Evolutionary conservation across 2,113 vertebrate species (phyloP).

Genomic region (Anarhynchus alexandrinus): DNA sequence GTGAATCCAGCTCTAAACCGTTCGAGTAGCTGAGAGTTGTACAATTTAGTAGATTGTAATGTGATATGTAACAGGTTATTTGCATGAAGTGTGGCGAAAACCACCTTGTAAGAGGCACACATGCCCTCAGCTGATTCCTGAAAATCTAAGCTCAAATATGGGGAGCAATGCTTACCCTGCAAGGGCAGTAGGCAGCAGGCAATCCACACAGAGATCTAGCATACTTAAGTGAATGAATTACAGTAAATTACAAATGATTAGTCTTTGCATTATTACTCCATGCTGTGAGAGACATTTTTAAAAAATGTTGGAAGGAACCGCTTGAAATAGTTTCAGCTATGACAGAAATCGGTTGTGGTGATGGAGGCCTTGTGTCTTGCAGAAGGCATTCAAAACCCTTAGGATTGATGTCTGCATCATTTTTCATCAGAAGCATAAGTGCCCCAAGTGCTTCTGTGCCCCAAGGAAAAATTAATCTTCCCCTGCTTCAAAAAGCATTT

Average conservation of each 20-base stretch:
- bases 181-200: background rate
- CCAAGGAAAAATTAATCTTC: background rate
- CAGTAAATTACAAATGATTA: background rate
- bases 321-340: background rate
- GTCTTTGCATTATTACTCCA: background rate
- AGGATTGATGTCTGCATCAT: background rate
- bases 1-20: background rate
- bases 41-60: background rate
- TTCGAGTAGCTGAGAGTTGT: background rate
- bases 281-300: background rate
- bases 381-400: background rate
- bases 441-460: background rate
- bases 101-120: background rate
- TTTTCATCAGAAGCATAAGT: background rate
- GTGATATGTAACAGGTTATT: background rate
- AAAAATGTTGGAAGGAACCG: background rate
- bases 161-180: background rate
- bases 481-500: background rate
- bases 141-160: background rate
- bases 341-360: background rate
- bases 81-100: background rate
- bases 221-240: background rate
- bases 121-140: background rate
- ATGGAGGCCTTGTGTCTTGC: background rate
- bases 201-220: background rate